These are phyloP conservation scores for Tenthredo mesomela DNA, from an alignment of 2,888 invertebrate species.

Conservation along the genomic window DNA sequence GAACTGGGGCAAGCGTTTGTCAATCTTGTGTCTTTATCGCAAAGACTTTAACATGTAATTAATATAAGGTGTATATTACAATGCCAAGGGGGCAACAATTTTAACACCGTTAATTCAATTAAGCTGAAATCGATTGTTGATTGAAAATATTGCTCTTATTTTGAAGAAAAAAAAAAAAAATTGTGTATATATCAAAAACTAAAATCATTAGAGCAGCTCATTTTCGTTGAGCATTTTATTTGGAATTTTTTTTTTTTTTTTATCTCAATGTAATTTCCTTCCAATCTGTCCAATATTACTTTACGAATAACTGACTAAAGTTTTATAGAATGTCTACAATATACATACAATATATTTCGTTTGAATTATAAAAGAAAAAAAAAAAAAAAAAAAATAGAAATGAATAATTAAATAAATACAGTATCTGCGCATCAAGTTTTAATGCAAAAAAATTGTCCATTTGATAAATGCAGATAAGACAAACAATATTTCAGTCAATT, in stretches of 20 bases:
- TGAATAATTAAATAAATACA: background rate
- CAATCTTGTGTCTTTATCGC: slow-evolving; percentile 34
- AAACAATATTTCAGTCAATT: background rate
- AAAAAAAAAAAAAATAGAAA: background rate
- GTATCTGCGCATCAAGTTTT: background rate
- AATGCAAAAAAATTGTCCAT: background rate
- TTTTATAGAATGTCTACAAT: background rate
- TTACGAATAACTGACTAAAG: background rate
- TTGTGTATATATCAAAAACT: slow-evolving; percentile 11
- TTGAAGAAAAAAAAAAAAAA: background rate
- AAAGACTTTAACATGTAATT: background rate
- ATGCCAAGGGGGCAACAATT: background rate
- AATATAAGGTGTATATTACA: background rate
- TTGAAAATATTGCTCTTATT: background rate
- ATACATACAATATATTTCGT: background rate
- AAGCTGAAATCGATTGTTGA: background rate
- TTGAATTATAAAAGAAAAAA: background rate
- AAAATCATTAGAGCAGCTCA: background rate
- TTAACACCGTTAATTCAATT: background rate
- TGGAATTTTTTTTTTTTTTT: background rate
- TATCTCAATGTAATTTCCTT: background rate
- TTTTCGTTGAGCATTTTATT: background rate
- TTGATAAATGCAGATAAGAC: background rate
- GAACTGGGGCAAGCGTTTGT: slow-evolving; percentile 10
- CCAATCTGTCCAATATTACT: background rate